Percentiles rank a stretch among this genome's conserved stretches.
phyloP scores from a whole-genome alignment of 2,113 vertebrate genomes.

The Menidia beryllina region DNA sequence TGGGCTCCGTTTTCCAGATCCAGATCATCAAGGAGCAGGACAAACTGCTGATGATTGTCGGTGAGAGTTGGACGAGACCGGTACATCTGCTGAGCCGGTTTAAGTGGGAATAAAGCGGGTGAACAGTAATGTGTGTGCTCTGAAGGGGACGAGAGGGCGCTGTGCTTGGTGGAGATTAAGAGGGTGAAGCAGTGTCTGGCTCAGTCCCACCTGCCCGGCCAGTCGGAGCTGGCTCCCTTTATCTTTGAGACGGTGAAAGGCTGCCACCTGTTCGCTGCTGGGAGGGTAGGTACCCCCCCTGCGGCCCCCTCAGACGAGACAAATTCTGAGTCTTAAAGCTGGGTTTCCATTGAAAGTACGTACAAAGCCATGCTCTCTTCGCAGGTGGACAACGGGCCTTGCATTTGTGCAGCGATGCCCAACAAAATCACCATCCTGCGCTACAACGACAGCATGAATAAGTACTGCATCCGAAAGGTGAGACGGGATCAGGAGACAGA shows the following conservation, averaged over 20 bases:
- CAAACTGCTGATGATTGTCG: constrained; percentile 95
- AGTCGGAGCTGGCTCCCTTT: constrained; percentile 91
- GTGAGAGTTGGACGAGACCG: too few relatives aligned
- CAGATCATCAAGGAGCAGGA: constrained; percentile 97
- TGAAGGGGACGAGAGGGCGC: constrained; percentile 93
- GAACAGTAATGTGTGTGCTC: constrained; percentile 47
- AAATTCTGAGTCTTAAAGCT: neutral
- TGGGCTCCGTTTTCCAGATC: constrained; percentile 98
- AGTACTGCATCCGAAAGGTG: constrained; percentile 97
- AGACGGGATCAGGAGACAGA: neutral
- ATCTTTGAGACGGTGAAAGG: constrained; percentile 97
- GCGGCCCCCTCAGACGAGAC: neutral
- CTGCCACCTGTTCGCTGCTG: constrained; percentile 95
- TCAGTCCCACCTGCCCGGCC: constrained; percentile 95
- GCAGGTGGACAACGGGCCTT: constrained; percentile 94
- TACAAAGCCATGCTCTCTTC: neutral
- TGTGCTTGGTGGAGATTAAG: constrained; percentile 96
- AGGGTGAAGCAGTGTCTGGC: constrained; percentile 96
- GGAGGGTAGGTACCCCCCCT: constrained; percentile 84
- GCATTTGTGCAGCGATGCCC: constrained; percentile 97
- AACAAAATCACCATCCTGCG: constrained; percentile 95
- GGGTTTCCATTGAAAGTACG: neutral
- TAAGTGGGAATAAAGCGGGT: too few relatives aligned
- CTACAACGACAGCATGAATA: constrained; percentile 96
- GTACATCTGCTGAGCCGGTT: too few relatives aligned